These are phyloP conservation scores for Papilio glaucus DNA, from an alignment of 1,140 invertebrate species.

Conservation along the genomic window DNA sequence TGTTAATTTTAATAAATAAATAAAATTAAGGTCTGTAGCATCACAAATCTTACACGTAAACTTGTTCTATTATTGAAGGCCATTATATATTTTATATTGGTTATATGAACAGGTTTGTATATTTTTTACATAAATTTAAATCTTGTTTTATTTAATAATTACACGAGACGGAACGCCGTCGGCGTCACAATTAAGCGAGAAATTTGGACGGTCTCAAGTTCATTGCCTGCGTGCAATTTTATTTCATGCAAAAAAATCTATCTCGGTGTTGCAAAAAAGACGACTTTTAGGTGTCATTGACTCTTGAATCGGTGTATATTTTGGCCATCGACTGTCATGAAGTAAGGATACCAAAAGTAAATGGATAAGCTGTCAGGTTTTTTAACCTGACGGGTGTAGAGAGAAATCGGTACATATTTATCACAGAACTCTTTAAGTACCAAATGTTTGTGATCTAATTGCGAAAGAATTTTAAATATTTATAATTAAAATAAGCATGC, in stretches of 20 bases:
- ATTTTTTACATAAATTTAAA: not conserved
- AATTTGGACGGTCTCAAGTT: conserved; percentile 23
- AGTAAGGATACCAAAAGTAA: not conserved
- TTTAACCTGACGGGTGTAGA: no score
- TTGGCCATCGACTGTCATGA: no score
- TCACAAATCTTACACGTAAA: not conserved
- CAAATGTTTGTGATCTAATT: no score
- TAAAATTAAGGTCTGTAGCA: not conserved
- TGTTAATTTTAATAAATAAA: not conserved
- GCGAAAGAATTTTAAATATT: no score
- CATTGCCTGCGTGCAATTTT: conserved; percentile 15
- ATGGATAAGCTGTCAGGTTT: no score
- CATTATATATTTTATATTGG: no score
- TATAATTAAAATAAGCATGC: no score
- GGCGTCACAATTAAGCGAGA: not conserved
- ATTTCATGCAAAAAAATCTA: conserved; percentile 1
- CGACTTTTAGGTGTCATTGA: conserved; percentile 14
- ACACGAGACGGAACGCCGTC: not conserved
- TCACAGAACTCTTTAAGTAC: no score
- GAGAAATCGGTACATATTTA: no score
- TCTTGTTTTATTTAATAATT: conserved; percentile 13
- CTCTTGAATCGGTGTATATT: not conserved
- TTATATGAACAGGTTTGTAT: conserved; percentile 17
- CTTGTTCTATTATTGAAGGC: not conserved
- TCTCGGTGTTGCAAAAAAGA: conserved; percentile 7